Evolutionary conservation across 2,113 vertebrate genomes (phyloP).

Genomic region (Guaruba guarouba): DNA sequence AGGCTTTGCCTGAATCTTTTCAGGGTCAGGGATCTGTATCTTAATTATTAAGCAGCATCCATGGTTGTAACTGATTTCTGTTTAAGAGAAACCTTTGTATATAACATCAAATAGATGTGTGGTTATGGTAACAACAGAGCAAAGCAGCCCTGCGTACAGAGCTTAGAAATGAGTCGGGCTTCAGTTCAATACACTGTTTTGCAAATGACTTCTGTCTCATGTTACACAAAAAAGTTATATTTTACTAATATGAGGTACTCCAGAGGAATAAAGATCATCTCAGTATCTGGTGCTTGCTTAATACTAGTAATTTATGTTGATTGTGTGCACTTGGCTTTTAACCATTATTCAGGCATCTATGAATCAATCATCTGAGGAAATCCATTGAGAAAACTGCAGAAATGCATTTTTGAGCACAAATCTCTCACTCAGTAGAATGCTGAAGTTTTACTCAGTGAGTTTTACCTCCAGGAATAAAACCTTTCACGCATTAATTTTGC

Average conservation of each 20-base stretch:
- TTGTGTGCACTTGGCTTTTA: slow-evolving; percentile 22
- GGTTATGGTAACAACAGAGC: neutral
- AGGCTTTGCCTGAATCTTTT: neutral
- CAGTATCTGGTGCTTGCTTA: neutral
- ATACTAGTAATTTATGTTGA: neutral
- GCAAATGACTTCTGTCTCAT: neutral
- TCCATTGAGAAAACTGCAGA: slow-evolving; percentile 34
- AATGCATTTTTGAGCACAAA: neutral
- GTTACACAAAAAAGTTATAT: neutral
- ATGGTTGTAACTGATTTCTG: neutral
- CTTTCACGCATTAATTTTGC: neutral
- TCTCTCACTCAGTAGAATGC: neutral
- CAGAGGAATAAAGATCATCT: neutral
- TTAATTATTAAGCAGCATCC: neutral
- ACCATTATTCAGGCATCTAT: neutral
- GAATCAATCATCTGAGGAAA: slow-evolving; percentile 28
- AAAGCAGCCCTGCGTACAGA: neutral
- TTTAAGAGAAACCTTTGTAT: neutral
- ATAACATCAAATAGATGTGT: neutral
- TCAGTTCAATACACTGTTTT: neutral
- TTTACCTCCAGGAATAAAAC: neutral
- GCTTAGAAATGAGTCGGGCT: neutral
- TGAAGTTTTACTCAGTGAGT: neutral
- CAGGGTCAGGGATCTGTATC: neutral
- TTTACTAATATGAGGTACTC: neutral